Percentiles rank a stretch among this genome's conserved stretches.
Conservation (phyloP, 2,888 invertebrate genomes). For the Harpalus rubripes region DNA sequence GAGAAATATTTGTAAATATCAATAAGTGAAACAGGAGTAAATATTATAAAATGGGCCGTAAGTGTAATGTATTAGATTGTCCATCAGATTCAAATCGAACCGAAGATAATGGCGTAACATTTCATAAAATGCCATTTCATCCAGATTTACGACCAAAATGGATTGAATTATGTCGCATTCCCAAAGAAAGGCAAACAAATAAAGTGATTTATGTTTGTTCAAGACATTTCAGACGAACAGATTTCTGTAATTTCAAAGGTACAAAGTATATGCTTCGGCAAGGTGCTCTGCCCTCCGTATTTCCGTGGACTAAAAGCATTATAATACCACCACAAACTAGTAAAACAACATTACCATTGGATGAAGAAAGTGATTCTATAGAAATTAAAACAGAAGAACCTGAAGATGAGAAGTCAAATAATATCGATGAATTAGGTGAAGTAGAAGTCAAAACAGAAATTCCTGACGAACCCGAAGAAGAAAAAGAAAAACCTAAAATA, state of each 20-base stretch:
- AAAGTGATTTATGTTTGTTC: constrained; percentile 86
- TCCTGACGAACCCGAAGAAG: constrained; percentile 62
- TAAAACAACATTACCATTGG: constrained; percentile 73
- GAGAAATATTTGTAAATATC: neutral
- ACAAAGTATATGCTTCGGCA: constrained; percentile 85
- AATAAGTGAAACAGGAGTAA: constrained; percentile 1
- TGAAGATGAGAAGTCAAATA: constrained; percentile 45
- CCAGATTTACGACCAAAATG: constrained; percentile 81
- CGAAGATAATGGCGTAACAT: constrained; percentile 85
- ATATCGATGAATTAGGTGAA: constrained; percentile 52
- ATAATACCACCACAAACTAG: constrained; percentile 14
- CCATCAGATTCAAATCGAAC: constrained; percentile 81
- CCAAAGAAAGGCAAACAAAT: constrained; percentile 79
- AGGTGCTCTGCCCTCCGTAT: constrained; percentile 87
- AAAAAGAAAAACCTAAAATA: constrained; percentile 61
- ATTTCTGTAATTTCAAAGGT: constrained; percentile 85
- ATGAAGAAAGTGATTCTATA: constrained; percentile 40
- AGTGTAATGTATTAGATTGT: constrained; percentile 83
- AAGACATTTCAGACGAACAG: constrained; percentile 86
- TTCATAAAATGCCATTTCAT: constrained; percentile 87
- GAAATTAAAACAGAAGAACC: constrained; percentile 63
- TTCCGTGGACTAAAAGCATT: constrained; percentile 80
- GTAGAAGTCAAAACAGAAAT: constrained; percentile 71
- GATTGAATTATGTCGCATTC: constrained; percentile 82
- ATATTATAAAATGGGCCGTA: constrained; percentile 80